Percentiles rank a stretch among this genome's conserved stretches.
Evolutionary conservation across 2,797 vertebrate genomes (phyloP).

Genomic region (Thamnophis elegans): DNA sequence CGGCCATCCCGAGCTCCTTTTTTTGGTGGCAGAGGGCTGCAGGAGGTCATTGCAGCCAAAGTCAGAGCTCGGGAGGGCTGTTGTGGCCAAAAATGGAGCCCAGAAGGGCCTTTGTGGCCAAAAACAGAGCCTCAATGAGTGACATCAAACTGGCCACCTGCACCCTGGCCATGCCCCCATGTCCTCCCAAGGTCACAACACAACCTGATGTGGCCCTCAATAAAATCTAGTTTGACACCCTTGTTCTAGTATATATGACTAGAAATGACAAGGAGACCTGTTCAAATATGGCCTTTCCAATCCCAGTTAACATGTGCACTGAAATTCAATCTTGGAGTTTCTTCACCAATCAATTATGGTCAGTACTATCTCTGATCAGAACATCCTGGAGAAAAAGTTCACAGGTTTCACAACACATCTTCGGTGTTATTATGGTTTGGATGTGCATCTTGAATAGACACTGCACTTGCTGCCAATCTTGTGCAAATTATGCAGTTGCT

Average conservation of each 20-base stretch:
- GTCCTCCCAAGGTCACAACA: too few relatives aligned
- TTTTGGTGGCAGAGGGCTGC: too few relatives aligned
- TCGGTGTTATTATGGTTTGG: neutral
- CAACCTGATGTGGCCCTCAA: too few relatives aligned
- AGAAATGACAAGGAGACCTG: neutral
- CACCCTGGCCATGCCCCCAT: too few relatives aligned
- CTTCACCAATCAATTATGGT: neutral
- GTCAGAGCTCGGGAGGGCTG: too few relatives aligned
- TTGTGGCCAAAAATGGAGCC: too few relatives aligned
- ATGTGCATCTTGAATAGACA: neutral
- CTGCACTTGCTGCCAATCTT: neutral
- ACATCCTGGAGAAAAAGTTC: neutral
- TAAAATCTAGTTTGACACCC: too few relatives aligned
- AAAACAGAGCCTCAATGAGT: too few relatives aligned
- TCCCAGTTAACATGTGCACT: neutral
- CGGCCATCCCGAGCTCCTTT: too few relatives aligned
- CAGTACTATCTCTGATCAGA: neutral
- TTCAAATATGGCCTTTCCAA: neutral
- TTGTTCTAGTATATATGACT: neutral
- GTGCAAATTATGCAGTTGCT: neutral
- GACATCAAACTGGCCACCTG: too few relatives aligned
- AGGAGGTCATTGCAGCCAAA: too few relatives aligned
- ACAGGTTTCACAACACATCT: neutral
- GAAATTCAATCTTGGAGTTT: neutral
- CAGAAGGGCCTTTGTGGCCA: too few relatives aligned